Evolutionary conservation across 2,113 vertebrate genomes (phyloP).

Genomic region (Trichomycterus rosablanca): DNA sequence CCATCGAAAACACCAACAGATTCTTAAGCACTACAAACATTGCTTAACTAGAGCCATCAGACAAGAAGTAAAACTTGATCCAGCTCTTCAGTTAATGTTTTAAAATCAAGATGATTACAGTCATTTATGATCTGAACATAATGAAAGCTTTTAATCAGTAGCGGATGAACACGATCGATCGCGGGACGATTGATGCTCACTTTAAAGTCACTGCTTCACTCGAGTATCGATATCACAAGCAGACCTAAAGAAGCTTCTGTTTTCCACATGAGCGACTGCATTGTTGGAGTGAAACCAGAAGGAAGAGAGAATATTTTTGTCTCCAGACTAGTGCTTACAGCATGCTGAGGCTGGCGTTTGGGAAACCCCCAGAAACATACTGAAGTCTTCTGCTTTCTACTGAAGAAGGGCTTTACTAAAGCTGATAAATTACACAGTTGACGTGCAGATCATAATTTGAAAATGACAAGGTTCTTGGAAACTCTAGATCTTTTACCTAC

Average conservation of each 20-base stretch:
- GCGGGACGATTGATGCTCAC: conserved; percentile 4
- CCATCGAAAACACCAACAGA: not conserved
- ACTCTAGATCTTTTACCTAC: too few relatives aligned
- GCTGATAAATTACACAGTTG: too few relatives aligned
- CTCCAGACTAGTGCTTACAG: too few relatives aligned
- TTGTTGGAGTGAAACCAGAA: conserved; percentile 12
- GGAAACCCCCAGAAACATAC: too few relatives aligned
- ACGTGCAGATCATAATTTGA: too few relatives aligned
- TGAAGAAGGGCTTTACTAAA: too few relatives aligned
- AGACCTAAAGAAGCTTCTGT: conserved; percentile 16
- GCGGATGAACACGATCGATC: conserved; percentile 33
- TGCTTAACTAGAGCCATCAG: not conserved
- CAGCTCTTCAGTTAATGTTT: not conserved
- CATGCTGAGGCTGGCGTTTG: not conserved
- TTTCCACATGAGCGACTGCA: conserved; percentile 9
- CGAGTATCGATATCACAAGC: conserved; percentile 36
- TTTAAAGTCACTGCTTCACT: conserved; percentile 41
- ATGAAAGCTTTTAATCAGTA: conserved; percentile 44
- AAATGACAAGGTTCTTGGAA: too few relatives aligned
- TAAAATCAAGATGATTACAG: conserved; percentile 3
- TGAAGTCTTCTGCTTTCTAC: too few relatives aligned
- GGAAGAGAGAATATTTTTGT: too few relatives aligned
- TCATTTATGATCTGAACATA: conserved; percentile 30
- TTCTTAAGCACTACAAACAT: not conserved
- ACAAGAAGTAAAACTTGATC: not conserved